A percentile compares a stretch with the other conserved stretches of the same genome.
Conservation (phyloP, 2,113 vertebrate species). For the Ailuropoda melanoleuca region DNA sequence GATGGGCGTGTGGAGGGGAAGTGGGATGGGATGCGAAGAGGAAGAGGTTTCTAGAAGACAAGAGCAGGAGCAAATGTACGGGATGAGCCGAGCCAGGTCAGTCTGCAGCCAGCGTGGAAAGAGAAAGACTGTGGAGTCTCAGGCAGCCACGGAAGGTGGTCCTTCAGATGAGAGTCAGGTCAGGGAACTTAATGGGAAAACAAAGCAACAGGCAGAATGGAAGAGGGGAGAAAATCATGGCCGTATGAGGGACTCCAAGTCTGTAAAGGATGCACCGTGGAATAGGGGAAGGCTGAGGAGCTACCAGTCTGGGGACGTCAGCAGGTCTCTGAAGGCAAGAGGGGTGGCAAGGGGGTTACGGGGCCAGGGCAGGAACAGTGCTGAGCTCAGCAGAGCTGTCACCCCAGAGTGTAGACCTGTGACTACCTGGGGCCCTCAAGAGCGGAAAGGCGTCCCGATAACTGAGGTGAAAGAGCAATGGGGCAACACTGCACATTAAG, state of each 20-base stretch:
- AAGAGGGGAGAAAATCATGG: not conserved
- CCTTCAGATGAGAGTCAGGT: too few species aligned
- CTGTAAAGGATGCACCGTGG: not conserved
- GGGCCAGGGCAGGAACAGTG: not conserved
- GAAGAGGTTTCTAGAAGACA: not conserved
- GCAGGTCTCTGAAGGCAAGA: not conserved
- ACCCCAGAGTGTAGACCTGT: not conserved
- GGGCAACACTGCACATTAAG: not conserved
- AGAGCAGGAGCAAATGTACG: not conserved
- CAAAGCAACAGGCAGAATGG: not conserved
- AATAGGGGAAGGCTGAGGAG: not conserved
- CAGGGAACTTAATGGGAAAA: not conserved
- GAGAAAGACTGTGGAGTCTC: too few species aligned
- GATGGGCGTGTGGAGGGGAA: not conserved
- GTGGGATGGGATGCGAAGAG: too few species aligned
- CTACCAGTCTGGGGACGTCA: rapidly evolving
- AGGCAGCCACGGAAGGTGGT: not conserved
- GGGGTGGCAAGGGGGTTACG: rapidly evolving
- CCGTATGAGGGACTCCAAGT: too few species aligned
- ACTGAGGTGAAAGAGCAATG: not conserved
- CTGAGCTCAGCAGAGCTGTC: not conserved
- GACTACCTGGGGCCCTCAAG: not conserved
- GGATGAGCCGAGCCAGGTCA: not conserved
- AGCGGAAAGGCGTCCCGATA: not conserved
- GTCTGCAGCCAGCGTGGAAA: too few species aligned